Conservation (phyloP, 30 jellyfish, hydroid and myxozoan species). For the Rhopilema esculentum region DNA sequence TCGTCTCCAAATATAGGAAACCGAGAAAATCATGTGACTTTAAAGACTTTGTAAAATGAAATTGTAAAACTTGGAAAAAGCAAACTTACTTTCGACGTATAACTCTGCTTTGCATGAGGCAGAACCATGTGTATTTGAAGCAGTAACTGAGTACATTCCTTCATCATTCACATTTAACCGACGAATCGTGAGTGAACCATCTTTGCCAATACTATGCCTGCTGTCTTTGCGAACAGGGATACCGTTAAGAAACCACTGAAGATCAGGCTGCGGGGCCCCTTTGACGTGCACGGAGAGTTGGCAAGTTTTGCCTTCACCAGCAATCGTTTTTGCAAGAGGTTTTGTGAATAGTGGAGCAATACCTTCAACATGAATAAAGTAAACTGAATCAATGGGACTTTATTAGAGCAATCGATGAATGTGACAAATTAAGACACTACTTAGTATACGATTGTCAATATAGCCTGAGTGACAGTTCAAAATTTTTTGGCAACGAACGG, state of each 20-base stretch:
- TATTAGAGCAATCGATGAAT: slow-evolving; percentile 1
- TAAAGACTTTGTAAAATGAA: too few species aligned
- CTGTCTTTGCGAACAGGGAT: slow-evolving; percentile 90
- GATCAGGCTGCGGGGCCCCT: slow-evolving; percentile 93
- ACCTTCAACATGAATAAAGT: slow-evolving; percentile 31
- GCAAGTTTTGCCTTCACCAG: slow-evolving; percentile 87
- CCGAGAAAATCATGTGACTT: too few species aligned
- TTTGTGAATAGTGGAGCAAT: slow-evolving; percentile 70
- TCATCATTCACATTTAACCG: slow-evolving; percentile 89
- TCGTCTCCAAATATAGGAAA: too few species aligned
- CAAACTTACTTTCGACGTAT: slow-evolving; percentile 87
- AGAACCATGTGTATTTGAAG: slow-evolving; percentile 84
- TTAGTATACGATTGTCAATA: too few species aligned
- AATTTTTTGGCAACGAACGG: too few species aligned
- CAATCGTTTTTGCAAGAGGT: slow-evolving; percentile 60
- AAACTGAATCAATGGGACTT: not conserved
- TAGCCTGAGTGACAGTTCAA: too few species aligned
- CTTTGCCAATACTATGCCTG: slow-evolving; percentile 68
- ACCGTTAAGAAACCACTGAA: slow-evolving; percentile 94
- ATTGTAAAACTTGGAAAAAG: too few species aligned
- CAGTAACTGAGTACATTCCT: slow-evolving; percentile 94
- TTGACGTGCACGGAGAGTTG: slow-evolving; percentile 71
- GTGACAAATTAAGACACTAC: not conserved
- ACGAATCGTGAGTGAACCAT: slow-evolving; percentile 64
- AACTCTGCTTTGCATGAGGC: slow-evolving; percentile 94